Evolutionary conservation across 1,140 invertebrate species (phyloP).

Genomic region (Dendrolimus kikuchii): DNA sequence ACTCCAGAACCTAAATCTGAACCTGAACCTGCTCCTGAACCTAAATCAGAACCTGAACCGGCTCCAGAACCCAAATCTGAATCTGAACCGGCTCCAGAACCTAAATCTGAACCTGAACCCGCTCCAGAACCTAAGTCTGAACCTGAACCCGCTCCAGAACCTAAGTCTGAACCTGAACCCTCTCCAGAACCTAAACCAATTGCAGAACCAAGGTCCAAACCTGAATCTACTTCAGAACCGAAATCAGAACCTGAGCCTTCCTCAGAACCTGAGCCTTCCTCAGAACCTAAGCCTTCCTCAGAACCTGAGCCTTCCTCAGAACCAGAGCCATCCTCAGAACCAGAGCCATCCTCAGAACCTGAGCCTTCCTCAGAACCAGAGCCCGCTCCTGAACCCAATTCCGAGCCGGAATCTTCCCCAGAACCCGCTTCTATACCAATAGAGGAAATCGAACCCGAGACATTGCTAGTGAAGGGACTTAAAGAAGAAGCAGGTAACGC

Average conservation of each 20-base stretch:
- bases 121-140: constrained; percentile 59
- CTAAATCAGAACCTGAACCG: constrained; percentile 59
- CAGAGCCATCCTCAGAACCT: constrained; percentile 47
- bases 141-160: constrained; percentile 67
- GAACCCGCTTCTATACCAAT: constrained; percentile 52
- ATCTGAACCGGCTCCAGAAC: constrained; percentile 58
- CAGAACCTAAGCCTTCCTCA: constrained; percentile 60
- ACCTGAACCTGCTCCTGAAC: constrained; percentile 39
- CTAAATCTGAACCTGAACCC: constrained; percentile 56
- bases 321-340: constrained; percentile 52
- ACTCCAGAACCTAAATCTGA: constrained; percentile 22
- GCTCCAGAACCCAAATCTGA: constrained; percentile 54
- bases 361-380: constrained; percentile 48
- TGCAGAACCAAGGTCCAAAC: constrained; percentile 54
- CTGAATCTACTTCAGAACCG: constrained; percentile 57
- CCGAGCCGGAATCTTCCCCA: constrained; percentile 62
- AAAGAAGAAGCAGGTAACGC: constrained; percentile 62
- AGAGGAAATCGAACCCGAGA: constrained; percentile 64
- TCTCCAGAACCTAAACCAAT: constrained; percentile 62
- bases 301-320: constrained; percentile 26
- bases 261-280: constrained; percentile 34
- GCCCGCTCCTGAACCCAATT: constrained; percentile 60
- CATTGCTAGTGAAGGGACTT: constrained; percentile 61
- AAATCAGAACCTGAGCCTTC: constrained; percentile 40
- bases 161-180: constrained; percentile 67